Conservation (phyloP, 2,113 vertebrate genomes). For the Collichthys lucidus region DNA sequence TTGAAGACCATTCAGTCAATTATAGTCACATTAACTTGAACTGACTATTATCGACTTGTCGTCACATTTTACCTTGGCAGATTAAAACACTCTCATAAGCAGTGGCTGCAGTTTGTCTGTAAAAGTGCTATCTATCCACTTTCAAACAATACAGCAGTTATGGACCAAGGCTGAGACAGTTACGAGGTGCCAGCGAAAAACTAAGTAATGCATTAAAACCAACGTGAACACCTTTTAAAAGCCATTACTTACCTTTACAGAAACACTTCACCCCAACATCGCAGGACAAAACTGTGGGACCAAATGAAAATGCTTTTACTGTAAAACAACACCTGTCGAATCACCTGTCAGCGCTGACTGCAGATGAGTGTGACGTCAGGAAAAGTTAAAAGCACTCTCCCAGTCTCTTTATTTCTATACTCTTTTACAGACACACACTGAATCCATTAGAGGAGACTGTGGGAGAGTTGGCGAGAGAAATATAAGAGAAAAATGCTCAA, state of each 20-base stretch:
- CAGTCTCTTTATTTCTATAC: not conserved
- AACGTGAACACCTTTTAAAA: not conserved
- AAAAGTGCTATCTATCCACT: not conserved
- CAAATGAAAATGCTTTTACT: constrained; percentile 30
- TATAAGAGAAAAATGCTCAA: not conserved
- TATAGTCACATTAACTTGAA: no score
- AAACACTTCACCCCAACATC: not conserved
- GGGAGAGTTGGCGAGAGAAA: not conserved
- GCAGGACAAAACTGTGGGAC: not conserved
- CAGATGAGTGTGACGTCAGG: constrained; percentile 17
- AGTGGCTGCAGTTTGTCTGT: not conserved
- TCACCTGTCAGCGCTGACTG: not conserved
- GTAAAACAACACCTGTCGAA: constrained; percentile 2
- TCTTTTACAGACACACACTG: not conserved
- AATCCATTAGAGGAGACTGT: not conserved
- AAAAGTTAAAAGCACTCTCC: constrained; percentile 29
- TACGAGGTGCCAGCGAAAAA: not conserved
- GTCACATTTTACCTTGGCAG: not conserved
- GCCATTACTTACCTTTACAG: not conserved
- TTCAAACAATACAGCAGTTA: not conserved
- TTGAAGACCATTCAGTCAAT: not conserved
- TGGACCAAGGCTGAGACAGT: not conserved
- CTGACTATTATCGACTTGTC: no score
- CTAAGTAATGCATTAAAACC: not conserved
- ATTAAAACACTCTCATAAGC: not conserved